phyloP scores from a whole-genome alignment of 2,113 vertebrate genomes.

The Hiodon tergisus region DNA sequence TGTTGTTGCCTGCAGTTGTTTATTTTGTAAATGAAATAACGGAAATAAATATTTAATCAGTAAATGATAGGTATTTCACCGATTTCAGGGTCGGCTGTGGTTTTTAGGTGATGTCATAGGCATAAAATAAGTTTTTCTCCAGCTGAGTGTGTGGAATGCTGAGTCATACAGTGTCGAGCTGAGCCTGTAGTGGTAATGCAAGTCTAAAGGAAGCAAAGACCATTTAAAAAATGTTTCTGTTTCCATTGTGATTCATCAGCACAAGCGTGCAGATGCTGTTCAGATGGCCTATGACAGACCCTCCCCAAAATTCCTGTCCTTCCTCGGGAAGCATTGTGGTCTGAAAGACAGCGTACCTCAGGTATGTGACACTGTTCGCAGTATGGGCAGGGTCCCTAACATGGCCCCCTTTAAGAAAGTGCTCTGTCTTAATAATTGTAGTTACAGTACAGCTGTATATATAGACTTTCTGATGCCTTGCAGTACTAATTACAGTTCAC shows the following conservation, averaged over 20 bases:
- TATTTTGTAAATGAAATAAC: background rate
- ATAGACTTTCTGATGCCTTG: background rate
- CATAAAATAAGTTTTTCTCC: background rate
- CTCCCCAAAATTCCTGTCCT: slow-evolving; percentile 77
- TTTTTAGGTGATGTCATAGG: too few relatives aligned
- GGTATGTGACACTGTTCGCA: slow-evolving; percentile 48
- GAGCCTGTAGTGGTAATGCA: background rate
- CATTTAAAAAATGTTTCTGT: background rate
- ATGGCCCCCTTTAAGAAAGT: background rate
- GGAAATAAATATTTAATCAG: background rate
- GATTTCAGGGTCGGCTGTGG: background rate
- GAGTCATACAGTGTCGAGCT: background rate
- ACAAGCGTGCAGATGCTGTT: slow-evolving; percentile 71
- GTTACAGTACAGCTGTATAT: background rate
- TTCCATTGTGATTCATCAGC: slow-evolving; percentile 48
- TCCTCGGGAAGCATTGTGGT: slow-evolving; percentile 76
- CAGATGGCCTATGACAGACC: slow-evolving; percentile 82
- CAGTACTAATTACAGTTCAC: too few relatives aligned
- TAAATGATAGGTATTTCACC: too few relatives aligned
- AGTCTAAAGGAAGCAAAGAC: background rate
- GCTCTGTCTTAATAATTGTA: background rate
- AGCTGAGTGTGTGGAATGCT: too few relatives aligned
- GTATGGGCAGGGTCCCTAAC: too few relatives aligned
- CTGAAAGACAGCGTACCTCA: slow-evolving; percentile 77
- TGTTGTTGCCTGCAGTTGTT: background rate